Base-by-base conservation (phyloP, 2,797 vertebrate genomes). In the Eulemur mongoz region DNA sequence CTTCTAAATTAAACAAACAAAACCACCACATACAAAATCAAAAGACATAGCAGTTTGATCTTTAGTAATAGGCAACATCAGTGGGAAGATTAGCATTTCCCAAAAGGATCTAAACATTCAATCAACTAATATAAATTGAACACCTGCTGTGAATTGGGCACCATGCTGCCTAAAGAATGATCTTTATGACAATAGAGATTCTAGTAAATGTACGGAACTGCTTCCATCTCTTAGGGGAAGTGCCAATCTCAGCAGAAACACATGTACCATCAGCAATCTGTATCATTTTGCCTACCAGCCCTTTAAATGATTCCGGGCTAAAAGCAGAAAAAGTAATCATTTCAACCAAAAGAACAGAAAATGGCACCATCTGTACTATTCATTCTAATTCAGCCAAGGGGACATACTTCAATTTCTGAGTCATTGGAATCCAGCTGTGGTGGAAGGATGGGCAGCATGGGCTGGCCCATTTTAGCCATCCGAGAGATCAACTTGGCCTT, bases 381-480 rank as follows among this genome's bases (percentile, higher is more conserved):
- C 13, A 72, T 69, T 93, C 32, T 88, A 89, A 81, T 12, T 90
- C 0, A 72, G 38, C 18, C 38, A 90, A 27, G 40, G 70, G 32
- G 75, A 83, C 89, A 70, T 96, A 99, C 99, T 99, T 99, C 99
- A 0, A 99, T 98, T 96, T 99, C 99, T 0, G 99, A 99, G 98
- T 99, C 99, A n/a, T 99, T 99, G 97, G 99, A 99, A 97, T 99
- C 99, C 0, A 99, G 99, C 63, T 99, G 99, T 45, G 99, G 97
- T 13, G 99, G 98, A 5, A 99, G 98, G 96, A 99, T 99, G 57
- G 99, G 99, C 90, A 99, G 97, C 99, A 99, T 99, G 48, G 99
- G 99, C 95, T 99, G 99, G 0, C 99, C 99, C 99, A 99, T 99
- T 98, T 99, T 99, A 10, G 99, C 99, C 99, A 99, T 99, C 65